These are phyloP conservation scores for Phyllotreta striolata DNA, from an alignment of 2,888 invertebrate genomes.

Conservation along the genomic window DNA sequence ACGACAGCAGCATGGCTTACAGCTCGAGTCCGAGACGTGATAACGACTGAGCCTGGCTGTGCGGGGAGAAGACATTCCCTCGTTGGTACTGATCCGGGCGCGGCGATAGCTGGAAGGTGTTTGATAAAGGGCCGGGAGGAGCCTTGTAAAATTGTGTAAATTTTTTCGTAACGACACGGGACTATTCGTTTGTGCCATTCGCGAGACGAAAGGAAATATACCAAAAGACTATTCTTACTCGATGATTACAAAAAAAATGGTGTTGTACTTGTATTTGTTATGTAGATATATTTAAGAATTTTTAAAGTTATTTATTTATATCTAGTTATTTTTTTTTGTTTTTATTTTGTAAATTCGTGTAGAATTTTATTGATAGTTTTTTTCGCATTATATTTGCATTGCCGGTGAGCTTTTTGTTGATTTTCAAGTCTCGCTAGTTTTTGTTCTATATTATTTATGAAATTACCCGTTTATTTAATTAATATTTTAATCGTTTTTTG, in stretches of 20 bases:
- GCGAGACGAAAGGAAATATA: conserved; percentile 45
- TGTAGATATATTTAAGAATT: conserved; percentile 60
- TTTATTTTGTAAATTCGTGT: conserved; percentile 58
- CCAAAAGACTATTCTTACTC: conserved; percentile 54
- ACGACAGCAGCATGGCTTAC: conserved; percentile 69
- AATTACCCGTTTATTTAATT: no score
- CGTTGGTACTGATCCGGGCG: conserved; percentile 54
- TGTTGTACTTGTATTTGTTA: conserved; percentile 62
- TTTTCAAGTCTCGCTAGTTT: conserved; percentile 22
- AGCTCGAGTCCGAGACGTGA: conserved; percentile 75
- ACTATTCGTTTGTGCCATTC: conserved; percentile 56
- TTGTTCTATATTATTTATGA: neutral
- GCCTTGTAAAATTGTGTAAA: conserved; percentile 35
- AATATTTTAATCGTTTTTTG: no score
- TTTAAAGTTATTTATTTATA: conserved; percentile 58
- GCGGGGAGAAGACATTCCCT: conserved; percentile 60
- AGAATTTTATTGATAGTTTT: conserved; percentile 51
- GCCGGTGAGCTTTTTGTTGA: conserved; percentile 26
- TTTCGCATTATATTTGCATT: conserved; percentile 51
- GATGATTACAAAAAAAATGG: conserved; percentile 51
- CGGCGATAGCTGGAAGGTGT: conserved; percentile 30
- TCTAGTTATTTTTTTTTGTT: conserved; percentile 52
- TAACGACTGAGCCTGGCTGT: conserved; percentile 79
- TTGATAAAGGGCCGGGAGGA: conserved; percentile 19
- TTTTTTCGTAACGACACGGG: conserved; percentile 29